These are phyloP conservation scores for Campoletis raptor DNA, from an alignment of 2,888 invertebrate species.

Conservation along the genomic window DNA sequence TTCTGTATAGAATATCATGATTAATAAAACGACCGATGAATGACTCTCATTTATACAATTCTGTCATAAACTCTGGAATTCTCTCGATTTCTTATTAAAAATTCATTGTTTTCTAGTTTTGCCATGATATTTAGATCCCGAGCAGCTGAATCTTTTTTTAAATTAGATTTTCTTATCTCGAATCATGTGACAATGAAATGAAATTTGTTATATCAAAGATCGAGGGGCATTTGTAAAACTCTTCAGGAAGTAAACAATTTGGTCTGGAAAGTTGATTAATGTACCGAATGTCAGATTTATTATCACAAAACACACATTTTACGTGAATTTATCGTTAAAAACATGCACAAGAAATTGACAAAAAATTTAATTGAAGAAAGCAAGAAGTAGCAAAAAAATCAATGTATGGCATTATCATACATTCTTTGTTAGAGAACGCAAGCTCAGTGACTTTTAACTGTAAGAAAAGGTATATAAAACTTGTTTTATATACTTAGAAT, in stretches of 20 bases:
- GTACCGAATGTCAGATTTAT: neutral
- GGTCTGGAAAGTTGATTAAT: neutral
- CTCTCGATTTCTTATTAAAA: neutral
- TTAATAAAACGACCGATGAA: no score
- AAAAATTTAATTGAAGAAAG: neutral
- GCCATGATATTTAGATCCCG: no score
- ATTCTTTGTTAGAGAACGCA: slow-evolving; percentile 1
- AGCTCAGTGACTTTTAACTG: slow-evolving; percentile 21
- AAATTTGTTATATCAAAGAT: no score
- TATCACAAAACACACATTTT: no score
- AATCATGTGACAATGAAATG: neutral
- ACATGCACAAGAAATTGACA: no score
- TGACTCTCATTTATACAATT: neutral
- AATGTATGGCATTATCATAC: neutral
- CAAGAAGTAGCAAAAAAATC: neutral
- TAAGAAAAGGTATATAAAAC: neutral
- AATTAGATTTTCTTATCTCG: neutral
- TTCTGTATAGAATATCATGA: neutral
- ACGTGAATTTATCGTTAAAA: no score
- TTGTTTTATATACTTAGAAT: neutral
- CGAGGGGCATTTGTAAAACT: no score
- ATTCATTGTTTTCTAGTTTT: neutral
- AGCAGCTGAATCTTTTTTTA: neutral
- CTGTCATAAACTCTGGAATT: neutral
- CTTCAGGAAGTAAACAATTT: no score